Conservation (phyloP, 2,797 vertebrate species). For the Pygocentrus nattereri region DNA sequence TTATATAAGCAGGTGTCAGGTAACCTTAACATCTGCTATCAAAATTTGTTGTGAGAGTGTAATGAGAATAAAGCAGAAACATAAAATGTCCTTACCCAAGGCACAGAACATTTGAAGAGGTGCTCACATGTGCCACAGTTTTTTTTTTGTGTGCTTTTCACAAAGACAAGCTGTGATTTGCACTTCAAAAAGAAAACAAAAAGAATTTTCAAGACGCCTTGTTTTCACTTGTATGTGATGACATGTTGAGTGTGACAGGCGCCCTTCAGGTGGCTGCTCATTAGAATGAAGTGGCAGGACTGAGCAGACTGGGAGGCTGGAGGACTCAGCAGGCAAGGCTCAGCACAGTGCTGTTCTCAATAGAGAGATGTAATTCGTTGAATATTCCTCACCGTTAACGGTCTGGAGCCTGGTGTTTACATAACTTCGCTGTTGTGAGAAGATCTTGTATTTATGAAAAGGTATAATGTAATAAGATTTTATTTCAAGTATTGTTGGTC, state of each 20-base stretch:
- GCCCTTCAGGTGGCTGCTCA: conserved; percentile 4
- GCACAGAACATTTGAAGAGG: not conserved
- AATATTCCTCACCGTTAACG: not conserved
- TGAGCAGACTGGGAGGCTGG: conserved; percentile 35
- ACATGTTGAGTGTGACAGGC: conserved; percentile 30
- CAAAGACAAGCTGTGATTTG: conserved; percentile 15
- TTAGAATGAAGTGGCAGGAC: conserved; percentile 19
- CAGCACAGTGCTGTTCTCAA: not conserved
- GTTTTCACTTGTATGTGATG: conserved; percentile 23
- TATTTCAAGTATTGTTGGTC: no score
- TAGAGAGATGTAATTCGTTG: conserved; percentile 8
- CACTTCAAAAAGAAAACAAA: conserved; percentile 37
- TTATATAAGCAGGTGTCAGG: not conserved
- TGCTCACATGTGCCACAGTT: no score
- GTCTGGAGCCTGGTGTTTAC: not conserved
- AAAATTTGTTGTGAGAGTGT: no score
- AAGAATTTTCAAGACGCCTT: conserved; percentile 25
- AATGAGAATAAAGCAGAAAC: not conserved
- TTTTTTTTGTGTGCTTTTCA: not conserved
- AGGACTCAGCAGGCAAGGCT: not conserved
- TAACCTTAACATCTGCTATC: not conserved
- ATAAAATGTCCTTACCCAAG: not conserved
- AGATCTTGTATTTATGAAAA: not conserved
- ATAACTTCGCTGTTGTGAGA: not conserved
- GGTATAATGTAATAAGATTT: no score